phyloP scores from a whole-genome alignment of 1,140 invertebrate species.

The Drosophila pachea region DNA sequence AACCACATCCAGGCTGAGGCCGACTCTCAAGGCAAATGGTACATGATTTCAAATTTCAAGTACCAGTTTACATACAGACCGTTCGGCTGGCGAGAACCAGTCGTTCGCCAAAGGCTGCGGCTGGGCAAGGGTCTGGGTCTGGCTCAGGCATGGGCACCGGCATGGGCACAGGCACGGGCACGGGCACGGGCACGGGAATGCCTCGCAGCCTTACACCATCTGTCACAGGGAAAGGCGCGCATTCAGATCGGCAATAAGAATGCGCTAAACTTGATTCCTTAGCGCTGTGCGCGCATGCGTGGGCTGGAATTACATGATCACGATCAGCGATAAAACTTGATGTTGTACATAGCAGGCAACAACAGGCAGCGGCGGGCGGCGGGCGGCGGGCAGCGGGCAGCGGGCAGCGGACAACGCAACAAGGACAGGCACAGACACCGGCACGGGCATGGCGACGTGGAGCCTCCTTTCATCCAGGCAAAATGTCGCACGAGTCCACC shows the following conservation, averaged over 20 bases:
- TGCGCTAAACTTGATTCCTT: constrained; percentile 76
- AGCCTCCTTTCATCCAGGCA: constrained; percentile 27
- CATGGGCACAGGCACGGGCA: constrained; percentile 28
- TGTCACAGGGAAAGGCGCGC: constrained; percentile 62
- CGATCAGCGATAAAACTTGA: constrained; percentile 79
- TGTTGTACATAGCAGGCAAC: constrained; percentile 73
- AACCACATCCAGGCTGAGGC: constrained; percentile 37
- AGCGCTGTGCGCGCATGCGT: constrained; percentile 75
- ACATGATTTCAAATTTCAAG: constrained; percentile 78
- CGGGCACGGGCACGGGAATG: constrained; percentile 59
- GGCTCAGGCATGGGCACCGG: constrained; percentile 26
- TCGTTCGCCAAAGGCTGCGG: not conserved
- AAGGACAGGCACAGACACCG: constrained; percentile 12
- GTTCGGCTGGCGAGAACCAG: constrained; percentile 11
- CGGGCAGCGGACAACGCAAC: constrained; percentile 12
- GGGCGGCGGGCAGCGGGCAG: not conserved
- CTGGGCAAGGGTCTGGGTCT: not conserved
- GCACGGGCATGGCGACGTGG: constrained; percentile 3
- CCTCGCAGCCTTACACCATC: constrained; percentile 67
- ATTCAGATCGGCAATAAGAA: constrained; percentile 68
- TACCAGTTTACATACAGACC: constrained; percentile 71
- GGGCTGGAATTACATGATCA: constrained; percentile 79
- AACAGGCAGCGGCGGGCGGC: constrained; percentile 27
- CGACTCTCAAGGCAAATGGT: constrained; percentile 73
- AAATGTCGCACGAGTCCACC: constrained; percentile 69